These are phyloP conservation scores for Halocynthia aurantium DNA, from an alignment of 23 tunicate genomes.

Conservation along the genomic window DNA sequence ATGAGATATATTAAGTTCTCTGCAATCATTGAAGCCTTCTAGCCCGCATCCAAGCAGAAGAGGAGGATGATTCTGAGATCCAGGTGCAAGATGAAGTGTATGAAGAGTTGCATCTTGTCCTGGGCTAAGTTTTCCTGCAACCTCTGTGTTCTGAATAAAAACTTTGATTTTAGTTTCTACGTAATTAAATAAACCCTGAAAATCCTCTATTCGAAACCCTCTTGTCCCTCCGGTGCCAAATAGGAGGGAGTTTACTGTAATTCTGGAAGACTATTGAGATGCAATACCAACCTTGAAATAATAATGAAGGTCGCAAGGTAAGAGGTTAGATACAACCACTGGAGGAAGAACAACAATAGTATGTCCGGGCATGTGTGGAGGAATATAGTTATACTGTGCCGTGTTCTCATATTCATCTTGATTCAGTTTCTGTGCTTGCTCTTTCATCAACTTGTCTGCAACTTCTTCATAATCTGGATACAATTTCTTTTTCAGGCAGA, in stretches of 20 bases:
- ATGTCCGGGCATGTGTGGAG: constrained; percentile 82
- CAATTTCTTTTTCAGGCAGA: constrained; percentile 40
- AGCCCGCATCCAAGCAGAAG: constrained; percentile 59
- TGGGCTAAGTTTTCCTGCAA: constrained; percentile 71
- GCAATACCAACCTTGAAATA: constrained; percentile 46
- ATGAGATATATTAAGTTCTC: constrained; percentile 64
- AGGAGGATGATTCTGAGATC: constrained; percentile 14
- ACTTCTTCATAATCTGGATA: constrained; percentile 76
- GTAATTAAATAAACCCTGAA: background rate
- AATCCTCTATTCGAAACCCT: background rate
- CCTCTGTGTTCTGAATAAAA: constrained; percentile 42
- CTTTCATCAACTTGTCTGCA: constrained; percentile 12
- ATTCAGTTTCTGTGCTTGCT: constrained; percentile 20
- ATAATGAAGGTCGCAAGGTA: constrained; percentile 84
- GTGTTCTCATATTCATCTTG: background rate
- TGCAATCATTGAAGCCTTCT: constrained; percentile 70
- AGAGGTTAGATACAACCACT: constrained; percentile 82
- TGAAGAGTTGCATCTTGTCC: constrained; percentile 91
- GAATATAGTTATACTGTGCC: constrained; percentile 7
- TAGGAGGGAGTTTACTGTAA: background rate
- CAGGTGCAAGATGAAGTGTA: constrained; percentile 31
- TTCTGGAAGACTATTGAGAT: background rate
- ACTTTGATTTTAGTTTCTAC: background rate
- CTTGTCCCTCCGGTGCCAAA: background rate
- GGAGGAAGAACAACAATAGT: constrained; percentile 82